Conservation (phyloP, 2,113 vertebrate species). For the Neodontobutis hainanensis region DNA sequence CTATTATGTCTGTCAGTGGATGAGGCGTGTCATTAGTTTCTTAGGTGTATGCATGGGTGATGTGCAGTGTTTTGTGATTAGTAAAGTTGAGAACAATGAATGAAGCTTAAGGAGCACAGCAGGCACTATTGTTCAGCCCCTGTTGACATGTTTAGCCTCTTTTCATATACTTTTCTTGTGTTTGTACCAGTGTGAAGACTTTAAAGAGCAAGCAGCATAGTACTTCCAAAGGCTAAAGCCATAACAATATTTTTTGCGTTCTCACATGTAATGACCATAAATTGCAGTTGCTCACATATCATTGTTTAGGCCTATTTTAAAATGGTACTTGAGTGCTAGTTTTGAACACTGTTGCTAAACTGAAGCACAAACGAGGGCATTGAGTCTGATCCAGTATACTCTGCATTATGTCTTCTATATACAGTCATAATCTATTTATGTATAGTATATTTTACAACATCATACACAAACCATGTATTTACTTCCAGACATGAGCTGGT, state of each 20-base stretch:
- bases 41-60: conserved; percentile 52
- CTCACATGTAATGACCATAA: too few relatives aligned
- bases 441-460: too few relatives aligned
- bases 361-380: neutral
- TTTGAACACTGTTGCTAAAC: neutral
- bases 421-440: too few relatives aligned
- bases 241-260: neutral
- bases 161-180: conserved; percentile 6
- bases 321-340: neutral
- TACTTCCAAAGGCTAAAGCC: neutral
- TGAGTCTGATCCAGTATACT: too few relatives aligned
- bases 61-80: conserved; percentile 48
- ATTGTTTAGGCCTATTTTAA: neutral
- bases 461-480: too few relatives aligned
- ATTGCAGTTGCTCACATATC: neutral
- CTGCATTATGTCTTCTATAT: too few relatives aligned
- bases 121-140: conserved; percentile 16
- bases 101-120: conserved; percentile 21
- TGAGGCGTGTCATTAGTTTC: conserved; percentile 9
- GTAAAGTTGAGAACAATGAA: conserved; percentile 20
- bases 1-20: conserved; percentile 31
- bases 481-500: too few relatives aligned
- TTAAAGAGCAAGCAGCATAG: conserved; percentile 52
- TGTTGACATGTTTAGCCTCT: conserved; percentile 31
- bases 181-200: conserved; percentile 26